Base-by-base conservation (phyloP, 2,888 invertebrate species). In the Ischnus inquisitorius region DNA sequence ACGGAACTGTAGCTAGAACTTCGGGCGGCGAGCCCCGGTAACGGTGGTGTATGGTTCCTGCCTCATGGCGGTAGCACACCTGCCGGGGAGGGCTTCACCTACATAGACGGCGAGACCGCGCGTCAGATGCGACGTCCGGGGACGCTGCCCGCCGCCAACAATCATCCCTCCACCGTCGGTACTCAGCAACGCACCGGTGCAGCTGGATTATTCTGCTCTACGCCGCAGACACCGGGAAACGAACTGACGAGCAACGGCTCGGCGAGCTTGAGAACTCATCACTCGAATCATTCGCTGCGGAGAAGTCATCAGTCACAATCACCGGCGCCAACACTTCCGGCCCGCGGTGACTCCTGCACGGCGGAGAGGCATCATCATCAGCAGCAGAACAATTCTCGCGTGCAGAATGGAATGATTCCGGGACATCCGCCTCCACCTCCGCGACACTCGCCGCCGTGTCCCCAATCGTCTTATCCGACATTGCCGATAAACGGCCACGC, bases 1-100 rank as follows among this genome's bases (percentile, higher is more conserved):
- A 98, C 98, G 95, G 98, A 97, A 94, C 97, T 98, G 97, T 98
- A 97, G 97, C 97, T 97, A 97, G 97, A 97, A 95, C 97, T 97
- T 95, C 97, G 97, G 97, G 97, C 97, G 96, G 97, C 97, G 95
- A 93, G 94, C 92, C 94, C 94, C 88, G 92, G 92, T 82, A 92
- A 90, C 96, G 95, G 96, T 95, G 96, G 96, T 95, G 94, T 97
- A 95, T 95, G 97, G 96, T 95, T 94, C 88, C 95, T 97, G 95
- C 96, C 96, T 90, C 95, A 95, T 92, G 95, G 95, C 91, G 95
- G 93, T 79, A 93, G 94, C 95, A 91, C 95, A 95, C 92, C 96
- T 96, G 84, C 84, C 93, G 96, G 96, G 91, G 96, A 96, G 93
- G 97, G 96, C 86, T 97, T 96, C 95, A 96, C 96, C 87, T 96